Evolutionary conservation across 2,113 vertebrate species (phyloP).

Genomic region (Dipodomys merriami): DNA sequence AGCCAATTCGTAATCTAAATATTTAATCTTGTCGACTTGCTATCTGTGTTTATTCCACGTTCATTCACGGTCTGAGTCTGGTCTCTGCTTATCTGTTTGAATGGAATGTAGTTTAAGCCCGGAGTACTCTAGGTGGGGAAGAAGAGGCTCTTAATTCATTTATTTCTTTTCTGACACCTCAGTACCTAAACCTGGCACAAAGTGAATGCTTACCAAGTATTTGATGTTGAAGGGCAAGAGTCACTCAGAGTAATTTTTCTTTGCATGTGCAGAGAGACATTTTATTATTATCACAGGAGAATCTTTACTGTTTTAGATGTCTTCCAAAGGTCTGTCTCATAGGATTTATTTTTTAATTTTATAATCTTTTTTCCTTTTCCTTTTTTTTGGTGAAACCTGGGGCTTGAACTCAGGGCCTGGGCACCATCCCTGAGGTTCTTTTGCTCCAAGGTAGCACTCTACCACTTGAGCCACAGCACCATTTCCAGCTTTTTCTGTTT

Average conservation of each 20-base stretch:
- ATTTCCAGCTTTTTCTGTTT: too few species aligned
- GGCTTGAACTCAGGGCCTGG: too few species aligned
- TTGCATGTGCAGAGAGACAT: not conserved
- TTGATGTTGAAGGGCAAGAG: not conserved
- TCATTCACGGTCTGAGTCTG: conserved; percentile 64
- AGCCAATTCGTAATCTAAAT: conserved; percentile 79
- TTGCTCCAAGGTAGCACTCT: too few species aligned
- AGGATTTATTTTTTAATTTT: too few species aligned
- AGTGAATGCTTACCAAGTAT: not conserved
- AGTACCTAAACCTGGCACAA: not conserved
- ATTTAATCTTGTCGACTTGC: conserved; percentile 80
- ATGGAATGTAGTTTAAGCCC: conserved; percentile 54
- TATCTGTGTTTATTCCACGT: conserved; percentile 79
- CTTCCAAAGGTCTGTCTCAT: not conserved
- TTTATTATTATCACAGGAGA: not conserved
- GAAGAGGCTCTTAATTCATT: not conserved
- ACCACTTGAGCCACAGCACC: too few species aligned
- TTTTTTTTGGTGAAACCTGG: too few species aligned
- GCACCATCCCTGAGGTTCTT: too few species aligned
- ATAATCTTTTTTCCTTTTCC: too few species aligned
- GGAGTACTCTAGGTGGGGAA: not conserved
- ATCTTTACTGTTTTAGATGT: not conserved
- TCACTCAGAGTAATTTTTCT: not conserved
- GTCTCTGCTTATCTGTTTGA: conserved; percentile 68
- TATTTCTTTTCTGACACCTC: not conserved